Conservation (phyloP, 2,888 invertebrate genomes). For the Pheosia tremula region DNA sequence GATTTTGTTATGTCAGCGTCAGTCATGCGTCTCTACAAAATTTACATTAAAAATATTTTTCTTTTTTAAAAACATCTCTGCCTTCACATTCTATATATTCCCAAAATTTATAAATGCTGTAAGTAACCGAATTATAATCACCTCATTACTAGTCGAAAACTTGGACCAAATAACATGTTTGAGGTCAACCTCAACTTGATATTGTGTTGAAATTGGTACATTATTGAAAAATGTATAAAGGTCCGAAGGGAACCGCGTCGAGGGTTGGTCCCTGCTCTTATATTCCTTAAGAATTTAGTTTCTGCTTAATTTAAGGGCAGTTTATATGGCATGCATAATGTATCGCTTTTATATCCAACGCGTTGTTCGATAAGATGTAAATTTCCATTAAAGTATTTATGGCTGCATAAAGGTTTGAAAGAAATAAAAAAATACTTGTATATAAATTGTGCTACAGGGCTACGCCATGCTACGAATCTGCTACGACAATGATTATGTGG, state of each 20-base stretch:
- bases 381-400: constrained; percentile 16
- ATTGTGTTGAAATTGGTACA: constrained; percentile 61
- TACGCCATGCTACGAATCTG: background rate
- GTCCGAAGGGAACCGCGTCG: constrained; percentile 36
- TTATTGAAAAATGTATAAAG: constrained; percentile 58
- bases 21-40: too few relatives aligned
- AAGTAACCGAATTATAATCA: too few relatives aligned
- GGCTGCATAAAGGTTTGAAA: constrained; percentile 8
- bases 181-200: constrained; percentile 59
- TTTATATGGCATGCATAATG: constrained; percentile 47
- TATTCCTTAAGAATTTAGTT: constrained; percentile 41
- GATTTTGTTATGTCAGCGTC: too few relatives aligned
- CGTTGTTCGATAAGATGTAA: constrained; percentile 14
- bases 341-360: constrained; percentile 35
- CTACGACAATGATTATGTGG: background rate
- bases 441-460: background rate
- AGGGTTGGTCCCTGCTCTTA: constrained; percentile 36
- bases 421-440: background rate
- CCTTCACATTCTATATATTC: too few relatives aligned
- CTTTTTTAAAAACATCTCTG: too few relatives aligned
- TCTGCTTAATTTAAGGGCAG: constrained; percentile 39
- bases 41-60: too few relatives aligned
- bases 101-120: too few relatives aligned
- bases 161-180: constrained; percentile 34
- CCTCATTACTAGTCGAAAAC: constrained; percentile 9